A percentile compares a stretch with the other conserved stretches of the same genome.
These are phyloP conservation scores for Cebidichthys violaceus DNA, from an alignment of 2,113 vertebrate genomes.

Conservation along the genomic window DNA sequence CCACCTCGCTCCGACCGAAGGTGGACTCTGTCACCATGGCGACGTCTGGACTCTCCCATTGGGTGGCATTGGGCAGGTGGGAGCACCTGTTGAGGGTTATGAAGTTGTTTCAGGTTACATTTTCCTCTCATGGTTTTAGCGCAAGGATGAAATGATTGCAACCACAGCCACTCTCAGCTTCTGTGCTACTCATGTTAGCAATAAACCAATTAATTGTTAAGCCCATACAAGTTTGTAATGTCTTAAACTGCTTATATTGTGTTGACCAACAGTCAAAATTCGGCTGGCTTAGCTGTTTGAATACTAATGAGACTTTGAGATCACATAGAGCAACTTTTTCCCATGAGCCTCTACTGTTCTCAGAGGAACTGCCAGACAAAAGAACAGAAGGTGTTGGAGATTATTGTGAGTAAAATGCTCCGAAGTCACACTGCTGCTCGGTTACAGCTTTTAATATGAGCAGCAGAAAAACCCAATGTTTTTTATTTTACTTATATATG, in stretches of 20 bases:
- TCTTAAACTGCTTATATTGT: background rate
- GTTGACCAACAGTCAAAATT: background rate
- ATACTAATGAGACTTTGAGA: conserved; percentile 8
- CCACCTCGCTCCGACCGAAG: conserved; percentile 90
- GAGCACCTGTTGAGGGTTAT: conserved; percentile 83
- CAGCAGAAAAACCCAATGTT: background rate
- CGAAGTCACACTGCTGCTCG: conserved; percentile 16
- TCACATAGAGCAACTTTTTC: conserved; percentile 29
- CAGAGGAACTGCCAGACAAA: conserved; percentile 22
- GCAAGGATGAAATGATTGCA: background rate
- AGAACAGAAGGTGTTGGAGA: conserved; percentile 24
- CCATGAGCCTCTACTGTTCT: conserved; percentile 14
- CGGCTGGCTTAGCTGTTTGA: conserved; percentile 1
- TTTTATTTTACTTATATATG: background rate
- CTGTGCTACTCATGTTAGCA: background rate
- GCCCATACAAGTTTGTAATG: background rate
- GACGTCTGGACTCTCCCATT: conserved; percentile 83
- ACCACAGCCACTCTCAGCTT: background rate
- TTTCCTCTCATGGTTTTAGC: background rate
- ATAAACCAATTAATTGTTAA: background rate
- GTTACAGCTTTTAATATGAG: conserved; percentile 1
- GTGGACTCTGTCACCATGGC: conserved; percentile 81
- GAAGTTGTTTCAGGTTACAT: background rate
- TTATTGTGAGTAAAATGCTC: conserved; percentile 15
- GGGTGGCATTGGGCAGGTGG: conserved; percentile 83